Conservation (phyloP, 2,797 vertebrate genomes). For the Hipposideros larvatus region DNA sequence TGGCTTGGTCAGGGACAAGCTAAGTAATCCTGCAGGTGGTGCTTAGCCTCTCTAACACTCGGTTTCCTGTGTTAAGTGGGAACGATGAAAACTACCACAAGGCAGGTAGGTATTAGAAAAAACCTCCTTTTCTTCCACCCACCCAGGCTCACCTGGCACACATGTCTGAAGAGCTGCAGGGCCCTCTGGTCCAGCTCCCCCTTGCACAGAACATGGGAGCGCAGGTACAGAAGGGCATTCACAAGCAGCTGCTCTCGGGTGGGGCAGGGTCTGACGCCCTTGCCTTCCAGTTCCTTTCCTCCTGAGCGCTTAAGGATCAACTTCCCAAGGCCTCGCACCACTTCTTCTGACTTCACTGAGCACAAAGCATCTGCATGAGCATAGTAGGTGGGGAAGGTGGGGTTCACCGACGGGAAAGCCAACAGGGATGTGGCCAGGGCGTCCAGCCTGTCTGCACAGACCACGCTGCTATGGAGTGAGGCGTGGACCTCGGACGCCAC, state of each 20-base stretch:
- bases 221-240: constrained; percentile 93
- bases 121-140: neutral
- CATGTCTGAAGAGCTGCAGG: constrained; percentile 93
- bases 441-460: constrained; percentile 84
- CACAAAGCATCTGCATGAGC: constrained; percentile 94
- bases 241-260: constrained; percentile 92
- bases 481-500: constrained; percentile 92
- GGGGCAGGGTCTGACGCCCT: constrained; percentile 84
- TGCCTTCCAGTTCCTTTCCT: constrained; percentile 76
- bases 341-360: constrained; percentile 91
- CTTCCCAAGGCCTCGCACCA: constrained; percentile 90
- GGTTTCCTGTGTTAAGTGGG: neutral
- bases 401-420: constrained; percentile 92
- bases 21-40: neutral
- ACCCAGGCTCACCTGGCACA: constrained; percentile 92
- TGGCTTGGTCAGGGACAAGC: neutral
- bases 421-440: constrained; percentile 91
- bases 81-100: constrained; percentile 10
- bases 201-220: constrained; percentile 91
- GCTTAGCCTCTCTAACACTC: neutral
- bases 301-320: constrained; percentile 87
- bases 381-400: constrained; percentile 91
- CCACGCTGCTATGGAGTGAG: constrained; percentile 84
- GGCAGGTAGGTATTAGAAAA: neutral
- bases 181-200: constrained; percentile 92